Conservation (phyloP, 2,797 vertebrate genomes). For the Rhabdomys pumilio region DNA sequence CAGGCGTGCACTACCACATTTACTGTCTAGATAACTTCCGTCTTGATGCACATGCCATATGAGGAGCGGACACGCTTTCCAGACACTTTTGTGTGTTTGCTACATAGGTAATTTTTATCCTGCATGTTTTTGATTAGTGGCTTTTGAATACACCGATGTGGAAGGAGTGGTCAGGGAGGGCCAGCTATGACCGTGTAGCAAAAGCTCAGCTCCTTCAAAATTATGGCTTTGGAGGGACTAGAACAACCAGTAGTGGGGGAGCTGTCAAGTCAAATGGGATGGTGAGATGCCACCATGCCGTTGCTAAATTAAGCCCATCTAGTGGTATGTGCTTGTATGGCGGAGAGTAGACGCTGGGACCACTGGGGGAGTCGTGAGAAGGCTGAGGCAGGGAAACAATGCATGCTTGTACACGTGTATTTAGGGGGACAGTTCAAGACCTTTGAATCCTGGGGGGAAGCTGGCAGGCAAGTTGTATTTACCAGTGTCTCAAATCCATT, state of each 20-base stretch:
- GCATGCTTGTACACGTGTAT: background rate
- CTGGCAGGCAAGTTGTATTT: background rate
- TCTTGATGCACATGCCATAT: too few relatives aligned
- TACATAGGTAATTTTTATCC: background rate
- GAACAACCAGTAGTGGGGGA: background rate
- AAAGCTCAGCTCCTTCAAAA: background rate
- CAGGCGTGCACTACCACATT: background rate
- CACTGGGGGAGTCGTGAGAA: accelerated
- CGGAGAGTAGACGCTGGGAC: too few relatives aligned
- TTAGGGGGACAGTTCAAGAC: background rate
- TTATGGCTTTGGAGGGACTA: background rate
- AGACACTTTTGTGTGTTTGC: background rate
- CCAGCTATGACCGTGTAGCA: too few relatives aligned
- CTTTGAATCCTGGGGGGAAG: background rate
- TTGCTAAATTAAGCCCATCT: background rate
- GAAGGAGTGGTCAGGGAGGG: background rate
- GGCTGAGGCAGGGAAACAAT: background rate
- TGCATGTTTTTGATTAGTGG: background rate
- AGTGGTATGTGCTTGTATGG: background rate
- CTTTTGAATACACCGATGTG: background rate
- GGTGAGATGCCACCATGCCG: background rate
- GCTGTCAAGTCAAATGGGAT: background rate
- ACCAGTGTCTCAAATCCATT: background rate
- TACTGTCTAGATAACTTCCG: background rate
- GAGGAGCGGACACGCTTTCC: background rate